Percentiles rank a stretch among this genome's conserved stretches.
Conservation (phyloP, 1,140 invertebrate genomes). For the Ceratina australensis region DNA sequence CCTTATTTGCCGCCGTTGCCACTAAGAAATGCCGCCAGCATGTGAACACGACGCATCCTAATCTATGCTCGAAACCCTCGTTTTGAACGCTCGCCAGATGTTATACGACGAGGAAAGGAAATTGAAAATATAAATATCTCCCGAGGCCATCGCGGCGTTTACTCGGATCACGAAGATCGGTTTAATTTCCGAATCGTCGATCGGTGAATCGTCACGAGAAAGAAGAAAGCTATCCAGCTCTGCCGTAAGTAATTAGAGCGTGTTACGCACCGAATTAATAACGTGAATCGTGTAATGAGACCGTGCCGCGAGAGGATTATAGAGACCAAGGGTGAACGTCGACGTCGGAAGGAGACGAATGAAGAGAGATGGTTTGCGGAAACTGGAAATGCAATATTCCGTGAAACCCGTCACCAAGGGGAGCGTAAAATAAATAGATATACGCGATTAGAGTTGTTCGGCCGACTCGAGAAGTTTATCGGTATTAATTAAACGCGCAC, state of each 20-base stretch:
- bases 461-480: constrained; percentile 50
- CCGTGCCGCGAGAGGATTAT: constrained; percentile 62
- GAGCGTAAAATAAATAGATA: constrained; percentile 65
- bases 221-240: background rate
- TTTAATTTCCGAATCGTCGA: background rate
- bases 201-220: too few species aligned
- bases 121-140: constrained; percentile 27
- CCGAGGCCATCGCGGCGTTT: background rate
- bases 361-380: constrained; percentile 67
- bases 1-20: constrained; percentile 74
- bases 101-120: constrained; percentile 20
- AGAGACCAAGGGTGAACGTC: constrained; percentile 57
- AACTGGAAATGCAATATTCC: constrained; percentile 69
- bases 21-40: constrained; percentile 70
- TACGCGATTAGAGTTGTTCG: constrained; percentile 54
- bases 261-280: constrained; percentile 57
- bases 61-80: constrained; percentile 70
- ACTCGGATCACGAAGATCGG: background rate
- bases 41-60: constrained; percentile 76
- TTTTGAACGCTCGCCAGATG: constrained; percentile 55
- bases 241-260: constrained; percentile 44
- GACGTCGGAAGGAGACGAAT: constrained; percentile 68
- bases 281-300: constrained; percentile 59
- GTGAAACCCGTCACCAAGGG: constrained; percentile 52
- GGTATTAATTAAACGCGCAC: constrained; percentile 3